These are phyloP conservation scores for Paedocypris sp. DNA, from an alignment of 2,113 vertebrate species.

Conservation along the genomic window DNA sequence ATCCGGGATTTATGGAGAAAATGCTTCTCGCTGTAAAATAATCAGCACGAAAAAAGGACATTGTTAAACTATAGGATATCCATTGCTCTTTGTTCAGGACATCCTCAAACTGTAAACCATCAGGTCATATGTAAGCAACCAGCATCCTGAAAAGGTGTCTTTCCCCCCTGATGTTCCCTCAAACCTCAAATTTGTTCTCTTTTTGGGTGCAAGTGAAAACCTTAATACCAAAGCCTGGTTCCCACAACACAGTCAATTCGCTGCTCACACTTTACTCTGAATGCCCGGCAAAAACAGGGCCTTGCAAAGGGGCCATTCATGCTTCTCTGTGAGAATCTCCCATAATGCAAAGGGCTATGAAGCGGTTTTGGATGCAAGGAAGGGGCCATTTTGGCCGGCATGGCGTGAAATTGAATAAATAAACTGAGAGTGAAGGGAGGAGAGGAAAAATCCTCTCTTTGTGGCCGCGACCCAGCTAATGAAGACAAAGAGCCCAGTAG, in stretches of 20 bases:
- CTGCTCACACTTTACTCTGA: constrained; percentile 40
- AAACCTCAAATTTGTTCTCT: constrained; percentile 1
- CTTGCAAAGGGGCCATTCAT: constrained; percentile 43
- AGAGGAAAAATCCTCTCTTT: constrained; percentile 67
- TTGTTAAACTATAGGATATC: background rate
- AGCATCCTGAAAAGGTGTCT: constrained; percentile 9
- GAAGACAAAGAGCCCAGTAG: constrained; percentile 70
- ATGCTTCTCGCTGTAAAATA: background rate
- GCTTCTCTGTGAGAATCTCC: constrained; percentile 35
- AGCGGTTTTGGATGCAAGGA: constrained; percentile 50
- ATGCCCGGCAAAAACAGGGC: constrained; percentile 30
- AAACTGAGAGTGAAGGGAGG: constrained; percentile 38
- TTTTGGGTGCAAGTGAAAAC: constrained; percentile 30
- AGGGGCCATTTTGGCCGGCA: constrained; percentile 56
- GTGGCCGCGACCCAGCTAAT: constrained; percentile 63
- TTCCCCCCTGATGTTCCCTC: constrained; percentile 10
- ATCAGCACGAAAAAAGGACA: background rate
- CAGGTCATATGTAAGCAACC: background rate
- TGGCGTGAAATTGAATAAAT: constrained; percentile 74
- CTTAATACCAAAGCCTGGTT: constrained; percentile 47
- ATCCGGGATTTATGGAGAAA: background rate
- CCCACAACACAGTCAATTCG: constrained; percentile 48
- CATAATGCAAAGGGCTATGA: constrained; percentile 46
- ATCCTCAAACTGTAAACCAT: background rate
- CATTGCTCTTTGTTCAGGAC: constrained; percentile 1